Conservation (phyloP, 2,888 invertebrate genomes). For the Habroteleia sp. region DNA sequence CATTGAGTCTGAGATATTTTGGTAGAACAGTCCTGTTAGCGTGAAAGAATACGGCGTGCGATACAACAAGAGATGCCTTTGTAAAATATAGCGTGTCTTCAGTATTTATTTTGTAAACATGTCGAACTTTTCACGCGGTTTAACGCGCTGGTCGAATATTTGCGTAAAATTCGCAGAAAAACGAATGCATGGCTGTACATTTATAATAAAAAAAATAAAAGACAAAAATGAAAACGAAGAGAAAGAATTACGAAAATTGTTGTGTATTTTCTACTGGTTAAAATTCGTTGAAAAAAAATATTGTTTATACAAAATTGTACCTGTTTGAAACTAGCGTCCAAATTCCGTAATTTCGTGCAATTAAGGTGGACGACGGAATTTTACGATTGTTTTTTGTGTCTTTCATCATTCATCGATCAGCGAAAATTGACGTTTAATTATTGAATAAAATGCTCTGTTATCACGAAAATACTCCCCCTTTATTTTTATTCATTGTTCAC, state of each 20-base stretch:
- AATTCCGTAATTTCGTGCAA: constrained; percentile 53
- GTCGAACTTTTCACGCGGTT: constrained; percentile 60
- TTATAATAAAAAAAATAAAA: constrained; percentile 4
- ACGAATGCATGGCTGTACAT: constrained; percentile 29
- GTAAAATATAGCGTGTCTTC: constrained; percentile 65
- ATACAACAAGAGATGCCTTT: constrained; percentile 62
- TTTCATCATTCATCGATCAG: constrained; percentile 58
- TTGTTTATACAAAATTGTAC: constrained; percentile 43
- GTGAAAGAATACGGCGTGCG: constrained; percentile 59
- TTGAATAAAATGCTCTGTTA: constrained; percentile 74
- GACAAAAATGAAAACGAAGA: constrained; percentile 1
- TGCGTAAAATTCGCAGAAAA: constrained; percentile 35
- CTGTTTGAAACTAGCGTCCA: constrained; percentile 49
- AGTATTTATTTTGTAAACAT: constrained; percentile 66
- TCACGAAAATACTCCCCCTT: constrained; percentile 64
- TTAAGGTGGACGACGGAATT: constrained; percentile 9
- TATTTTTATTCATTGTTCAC: constrained; percentile 23
- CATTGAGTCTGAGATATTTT: constrained; percentile 66
- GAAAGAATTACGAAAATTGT: constrained; percentile 30
- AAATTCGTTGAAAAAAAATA: constrained; percentile 18
- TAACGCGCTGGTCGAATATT: constrained; percentile 58
- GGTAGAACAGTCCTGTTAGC: constrained; percentile 58
- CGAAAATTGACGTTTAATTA: constrained; percentile 56
- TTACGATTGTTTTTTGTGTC: constrained; percentile 35
- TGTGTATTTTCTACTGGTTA: constrained; percentile 16